These are phyloP conservation scores for Drosophila demipolita DNA, from an alignment of 2,888 invertebrate species.

Conservation along the genomic window DNA sequence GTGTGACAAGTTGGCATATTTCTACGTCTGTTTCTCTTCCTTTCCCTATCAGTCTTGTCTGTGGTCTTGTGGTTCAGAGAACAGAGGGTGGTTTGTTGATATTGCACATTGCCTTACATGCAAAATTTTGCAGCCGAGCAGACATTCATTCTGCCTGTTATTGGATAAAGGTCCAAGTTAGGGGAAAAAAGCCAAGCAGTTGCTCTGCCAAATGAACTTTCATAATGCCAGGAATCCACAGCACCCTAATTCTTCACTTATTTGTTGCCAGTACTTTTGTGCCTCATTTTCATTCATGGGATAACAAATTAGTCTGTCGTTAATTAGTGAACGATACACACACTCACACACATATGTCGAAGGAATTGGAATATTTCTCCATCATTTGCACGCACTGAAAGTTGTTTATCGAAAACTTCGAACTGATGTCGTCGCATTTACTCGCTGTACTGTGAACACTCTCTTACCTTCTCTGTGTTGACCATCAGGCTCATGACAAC, in stretches of 20 bases:
- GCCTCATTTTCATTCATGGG: constrained; percentile 59
- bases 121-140: constrained; percentile 61
- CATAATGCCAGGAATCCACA: constrained; percentile 54
- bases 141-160: background rate
- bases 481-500: constrained; percentile 76
- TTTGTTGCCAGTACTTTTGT: constrained; percentile 15
- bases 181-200: constrained; percentile 76
- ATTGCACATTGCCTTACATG: constrained; percentile 79
- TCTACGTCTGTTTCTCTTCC: constrained; percentile 21
- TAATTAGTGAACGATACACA: constrained; percentile 71
- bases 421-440: constrained; percentile 43
- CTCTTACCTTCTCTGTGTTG: constrained; percentile 36
- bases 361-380: constrained; percentile 75
- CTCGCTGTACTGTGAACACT: constrained; percentile 44
- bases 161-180: constrained; percentile 14
- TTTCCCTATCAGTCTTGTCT: constrained; percentile 6
- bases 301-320: constrained; percentile 80
- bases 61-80: constrained; percentile 10
- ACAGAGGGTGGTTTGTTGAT: constrained; percentile 60
- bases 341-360: constrained; percentile 18
- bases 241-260: constrained; percentile 14
- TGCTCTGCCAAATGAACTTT: constrained; percentile 78
- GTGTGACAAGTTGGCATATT: constrained; percentile 74
- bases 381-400: constrained; percentile 71
- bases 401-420: constrained; percentile 28